Percentiles rank a stretch among this genome's conserved stretches.
phyloP scores from a whole-genome alignment of 2,797 vertebrate genomes.

The Rhadinocentrus ornatus region DNA sequence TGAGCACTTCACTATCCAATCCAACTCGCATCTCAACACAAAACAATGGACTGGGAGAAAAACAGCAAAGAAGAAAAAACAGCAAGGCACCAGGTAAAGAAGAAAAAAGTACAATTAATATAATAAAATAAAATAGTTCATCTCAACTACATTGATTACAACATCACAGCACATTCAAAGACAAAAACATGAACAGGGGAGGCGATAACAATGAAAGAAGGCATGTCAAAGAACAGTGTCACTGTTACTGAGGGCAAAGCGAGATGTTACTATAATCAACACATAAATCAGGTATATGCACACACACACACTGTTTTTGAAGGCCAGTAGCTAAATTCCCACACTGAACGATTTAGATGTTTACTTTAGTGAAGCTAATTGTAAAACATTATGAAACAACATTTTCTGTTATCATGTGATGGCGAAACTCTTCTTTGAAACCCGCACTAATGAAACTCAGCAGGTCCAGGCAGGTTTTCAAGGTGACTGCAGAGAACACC shows the following conservation, averaged over 20 bases:
- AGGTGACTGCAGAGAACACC: background rate
- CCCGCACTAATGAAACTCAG: conserved; percentile 51
- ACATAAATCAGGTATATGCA: conserved; percentile 5
- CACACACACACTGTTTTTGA: conserved; percentile 1
- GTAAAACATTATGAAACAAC: conserved; percentile 22
- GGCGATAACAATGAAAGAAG: conserved; percentile 1
- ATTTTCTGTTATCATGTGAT: conserved; percentile 41
- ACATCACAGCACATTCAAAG: conserved; percentile 87
- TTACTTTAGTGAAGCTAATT: conserved; percentile 13
- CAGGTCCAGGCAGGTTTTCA: conserved; percentile 38
- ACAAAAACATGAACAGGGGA: conserved; percentile 28
- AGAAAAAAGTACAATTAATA: too few relatives aligned
- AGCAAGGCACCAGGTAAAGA: conserved; percentile 80
- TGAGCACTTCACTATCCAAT: conserved; percentile 92
- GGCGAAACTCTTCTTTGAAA: conserved; percentile 17
- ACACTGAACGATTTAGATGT: conserved; percentile 1
- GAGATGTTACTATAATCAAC: conserved; percentile 44
- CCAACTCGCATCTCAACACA: conserved; percentile 85
- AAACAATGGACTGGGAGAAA: conserved; percentile 75
- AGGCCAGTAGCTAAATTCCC: background rate
- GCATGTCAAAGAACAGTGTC: conserved; percentile 75
- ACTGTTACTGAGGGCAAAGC: conserved; percentile 80
- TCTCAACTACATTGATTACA: conserved; percentile 41
- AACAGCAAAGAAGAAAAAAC: conserved; percentile 74
- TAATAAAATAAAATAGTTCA: conserved; percentile 44